These are phyloP conservation scores for Barbus barbus DNA, from an alignment of 2,113 vertebrate genomes.

Conservation along the genomic window DNA sequence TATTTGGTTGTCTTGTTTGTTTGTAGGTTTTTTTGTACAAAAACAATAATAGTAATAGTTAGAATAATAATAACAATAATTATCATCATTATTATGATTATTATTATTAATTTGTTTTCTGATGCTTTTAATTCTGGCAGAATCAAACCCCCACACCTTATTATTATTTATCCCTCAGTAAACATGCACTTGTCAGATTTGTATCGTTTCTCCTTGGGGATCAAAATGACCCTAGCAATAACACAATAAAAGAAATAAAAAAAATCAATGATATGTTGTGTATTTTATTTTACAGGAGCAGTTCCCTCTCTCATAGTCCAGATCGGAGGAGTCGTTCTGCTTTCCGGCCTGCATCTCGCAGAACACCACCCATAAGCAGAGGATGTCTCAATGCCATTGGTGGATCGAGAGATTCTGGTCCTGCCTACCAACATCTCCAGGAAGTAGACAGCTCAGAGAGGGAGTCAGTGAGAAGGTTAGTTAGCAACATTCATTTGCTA, in stretches of 20 bases:
- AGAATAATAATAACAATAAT: not conserved
- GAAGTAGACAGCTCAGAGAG: conserved; percentile 86
- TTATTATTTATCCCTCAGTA: not conserved
- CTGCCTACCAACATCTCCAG: conserved; percentile 90
- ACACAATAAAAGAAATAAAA: not conserved
- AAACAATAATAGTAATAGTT: not conserved
- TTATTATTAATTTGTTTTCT: not conserved
- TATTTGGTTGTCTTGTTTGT: too few relatives aligned
- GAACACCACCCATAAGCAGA: conserved; percentile 84
- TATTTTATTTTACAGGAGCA: conserved; percentile 71
- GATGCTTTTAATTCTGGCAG: not conserved
- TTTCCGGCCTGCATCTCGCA: conserved; percentile 81
- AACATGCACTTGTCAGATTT: not conserved
- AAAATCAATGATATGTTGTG: not conserved
- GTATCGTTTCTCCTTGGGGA: not conserved
- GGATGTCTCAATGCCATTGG: conserved; percentile 83
- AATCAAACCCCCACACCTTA: not conserved
- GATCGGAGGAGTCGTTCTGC: conserved; percentile 78
- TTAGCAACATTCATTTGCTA: not conserved
- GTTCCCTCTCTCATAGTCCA: conserved; percentile 82
- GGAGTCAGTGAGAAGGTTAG: conserved; percentile 75
- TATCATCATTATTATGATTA: not conserved
- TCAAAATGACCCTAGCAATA: not conserved
- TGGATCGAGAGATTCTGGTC: conserved; percentile 76
- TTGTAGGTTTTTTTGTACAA: too few relatives aligned